Evolutionary conservation across 2,888 invertebrate genomes (phyloP).

Genomic region (Caenorhabditis zanzibari): DNA sequence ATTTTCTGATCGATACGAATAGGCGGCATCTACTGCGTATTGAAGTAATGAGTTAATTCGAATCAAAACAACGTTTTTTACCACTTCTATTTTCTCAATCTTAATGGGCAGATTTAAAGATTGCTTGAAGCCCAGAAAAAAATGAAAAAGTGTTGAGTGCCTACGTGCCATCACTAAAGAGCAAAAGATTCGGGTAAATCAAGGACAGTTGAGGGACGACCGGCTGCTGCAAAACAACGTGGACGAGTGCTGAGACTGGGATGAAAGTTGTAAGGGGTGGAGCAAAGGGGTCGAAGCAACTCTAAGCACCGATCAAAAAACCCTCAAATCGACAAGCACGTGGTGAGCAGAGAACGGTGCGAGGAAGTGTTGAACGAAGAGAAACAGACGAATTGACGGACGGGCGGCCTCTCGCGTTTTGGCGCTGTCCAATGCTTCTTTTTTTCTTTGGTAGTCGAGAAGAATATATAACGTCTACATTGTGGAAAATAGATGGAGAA

Average conservation of each 20-base stretch:
- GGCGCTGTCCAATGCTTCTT: slow-evolving; percentile 26
- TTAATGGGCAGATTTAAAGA: neutral
- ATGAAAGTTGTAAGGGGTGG: slow-evolving; percentile 45
- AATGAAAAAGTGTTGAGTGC: neutral
- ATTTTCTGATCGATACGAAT: no score
- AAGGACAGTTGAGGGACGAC: slow-evolving; percentile 26
- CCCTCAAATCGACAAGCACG: slow-evolving; percentile 65
- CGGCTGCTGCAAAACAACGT: slow-evolving; percentile 58
- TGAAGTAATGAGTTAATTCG: no score
- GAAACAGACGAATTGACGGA: slow-evolving; percentile 38
- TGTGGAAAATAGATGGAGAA: neutral
- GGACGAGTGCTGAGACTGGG: slow-evolving; percentile 42
- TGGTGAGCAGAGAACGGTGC: slow-evolving; percentile 62
- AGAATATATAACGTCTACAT: neutral
- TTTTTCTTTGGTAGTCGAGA: neutral
- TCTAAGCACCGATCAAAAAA: slow-evolving; percentile 55
- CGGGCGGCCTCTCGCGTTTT: slow-evolving; percentile 43
- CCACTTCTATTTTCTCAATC: neutral
- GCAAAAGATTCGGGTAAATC: slow-evolving; percentile 10
- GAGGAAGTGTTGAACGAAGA: slow-evolving; percentile 34
- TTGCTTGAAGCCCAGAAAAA: neutral
- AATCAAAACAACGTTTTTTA: no score
- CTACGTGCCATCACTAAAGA: slow-evolving; percentile 46
- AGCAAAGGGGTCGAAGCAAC: slow-evolving; percentile 30
- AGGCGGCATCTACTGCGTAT: no score